phyloP scores from a whole-genome alignment of 2,888 invertebrate genomes.

The Thecophora atra region DNA sequence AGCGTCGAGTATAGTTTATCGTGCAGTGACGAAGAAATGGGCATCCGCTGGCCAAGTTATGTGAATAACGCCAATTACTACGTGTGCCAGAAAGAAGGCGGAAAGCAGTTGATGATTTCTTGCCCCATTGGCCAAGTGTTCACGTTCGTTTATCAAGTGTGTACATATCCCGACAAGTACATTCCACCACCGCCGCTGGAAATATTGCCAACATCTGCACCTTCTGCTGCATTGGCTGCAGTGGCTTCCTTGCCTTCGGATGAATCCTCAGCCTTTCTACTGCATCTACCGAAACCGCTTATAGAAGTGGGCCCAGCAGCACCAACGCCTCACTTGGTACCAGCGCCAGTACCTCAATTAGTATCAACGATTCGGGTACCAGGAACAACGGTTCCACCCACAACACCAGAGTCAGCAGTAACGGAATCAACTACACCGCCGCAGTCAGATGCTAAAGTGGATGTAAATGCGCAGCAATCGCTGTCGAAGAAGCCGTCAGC shows the following conservation, averaged over 20 bases:
- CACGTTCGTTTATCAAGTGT: conserved; percentile 60
- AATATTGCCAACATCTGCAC: conserved; percentile 54
- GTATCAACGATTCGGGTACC: neutral
- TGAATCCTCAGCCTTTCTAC: conserved; percentile 8
- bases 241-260: conserved; percentile 39
- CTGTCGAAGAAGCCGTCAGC: no score
- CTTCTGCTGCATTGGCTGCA: conserved; percentile 42
- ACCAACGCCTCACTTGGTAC: neutral
- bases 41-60: conserved; percentile 63
- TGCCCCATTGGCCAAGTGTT: conserved; percentile 60
- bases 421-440: neutral
- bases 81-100: conserved; percentile 53
- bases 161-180: conserved; percentile 53
- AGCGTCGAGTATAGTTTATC: conserved; percentile 51
- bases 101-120: conserved; percentile 49
- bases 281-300: conserved; percentile 19
- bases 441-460: neutral
- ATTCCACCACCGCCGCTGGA: conserved; percentile 57
- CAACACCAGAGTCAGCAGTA: neutral
- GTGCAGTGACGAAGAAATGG: conserved; percentile 56
- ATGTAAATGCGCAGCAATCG: neutral
- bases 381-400: neutral
- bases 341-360: neutral
- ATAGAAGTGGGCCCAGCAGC: neutral
- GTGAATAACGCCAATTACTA: conserved; percentile 57